Evolutionary conservation across 2,888 invertebrate species (phyloP).

Genomic region (Diabrotica balteata): DNA sequence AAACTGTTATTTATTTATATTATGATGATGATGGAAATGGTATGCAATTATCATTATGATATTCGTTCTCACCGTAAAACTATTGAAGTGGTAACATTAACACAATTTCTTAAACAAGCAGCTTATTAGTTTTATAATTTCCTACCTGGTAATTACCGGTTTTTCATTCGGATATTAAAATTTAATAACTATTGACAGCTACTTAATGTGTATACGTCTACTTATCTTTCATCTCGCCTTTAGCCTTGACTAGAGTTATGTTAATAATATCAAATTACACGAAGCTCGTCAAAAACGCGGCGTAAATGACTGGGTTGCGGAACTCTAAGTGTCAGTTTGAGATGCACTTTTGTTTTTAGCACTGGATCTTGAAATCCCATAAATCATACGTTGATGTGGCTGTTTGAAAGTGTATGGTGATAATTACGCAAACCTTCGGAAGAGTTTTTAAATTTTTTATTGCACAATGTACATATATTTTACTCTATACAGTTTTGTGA

Average conservation of each 20-base stretch:
- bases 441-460: too few relatives aligned
- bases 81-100: too few relatives aligned
- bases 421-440: slow-evolving; percentile 4
- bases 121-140: slow-evolving; percentile 11
- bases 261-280: slow-evolving; percentile 22
- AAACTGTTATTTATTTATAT: too few relatives aligned
- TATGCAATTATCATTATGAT: too few relatives aligned
- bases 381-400: neutral
- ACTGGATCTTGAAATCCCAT: slow-evolving; percentile 1
- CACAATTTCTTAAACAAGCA: slow-evolving; percentile 1
- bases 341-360: slow-evolving; percentile 3
- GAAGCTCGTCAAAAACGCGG: slow-evolving; percentile 7
- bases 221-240: slow-evolving; percentile 21
- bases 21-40: too few relatives aligned
- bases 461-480: too few relatives aligned
- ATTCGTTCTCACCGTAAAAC: too few relatives aligned
- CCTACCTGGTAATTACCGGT: slow-evolving; percentile 2
- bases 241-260: slow-evolving; percentile 15
- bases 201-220: slow-evolving; percentile 12
- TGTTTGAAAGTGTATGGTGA: slow-evolving; percentile 4
- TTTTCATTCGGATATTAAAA: slow-evolving; percentile 16
- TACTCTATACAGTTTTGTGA: too few relatives aligned
- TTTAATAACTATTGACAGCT: slow-evolving; percentile 25
- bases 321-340: slow-evolving; percentile 5
- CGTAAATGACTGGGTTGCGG: slow-evolving; percentile 5